Conservation (phyloP, 2,113 vertebrate genomes). For the Rhynchomys soricoides region DNA sequence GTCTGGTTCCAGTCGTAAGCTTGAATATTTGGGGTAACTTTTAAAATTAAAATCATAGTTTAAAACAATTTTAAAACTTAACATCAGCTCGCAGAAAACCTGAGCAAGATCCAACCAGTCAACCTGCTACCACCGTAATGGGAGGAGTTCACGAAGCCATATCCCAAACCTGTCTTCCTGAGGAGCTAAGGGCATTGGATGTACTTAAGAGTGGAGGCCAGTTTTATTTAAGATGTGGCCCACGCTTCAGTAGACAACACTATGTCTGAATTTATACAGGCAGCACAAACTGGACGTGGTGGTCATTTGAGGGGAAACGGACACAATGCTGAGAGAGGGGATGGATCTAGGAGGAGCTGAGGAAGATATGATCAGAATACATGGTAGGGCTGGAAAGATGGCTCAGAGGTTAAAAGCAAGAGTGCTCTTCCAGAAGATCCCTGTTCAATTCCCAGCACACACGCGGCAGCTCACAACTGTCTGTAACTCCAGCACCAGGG, state of each 20-base stretch:
- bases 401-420: not conserved
- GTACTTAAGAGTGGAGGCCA: too few relatives aligned
- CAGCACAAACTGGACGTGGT: not conserved
- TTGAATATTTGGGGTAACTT: not conserved
- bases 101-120: not conserved
- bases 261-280: not conserved
- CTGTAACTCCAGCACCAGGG: not conserved
- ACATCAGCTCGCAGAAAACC: not conserved
- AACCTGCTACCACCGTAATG: not conserved
- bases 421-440: not conserved
- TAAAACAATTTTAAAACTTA: not conserved
- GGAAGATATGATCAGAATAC: not conserved
- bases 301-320: not conserved
- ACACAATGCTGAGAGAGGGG: not conserved
- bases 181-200: too few relatives aligned
- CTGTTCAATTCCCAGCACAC: too few relatives aligned
- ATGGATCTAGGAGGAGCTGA: not conserved
- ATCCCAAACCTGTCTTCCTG: too few relatives aligned
- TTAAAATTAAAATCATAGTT: slow-evolving; percentile 44
- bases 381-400: not conserved
- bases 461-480: not conserved
- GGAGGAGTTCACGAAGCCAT: not conserved
- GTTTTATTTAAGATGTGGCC: not conserved
- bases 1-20: not conserved
- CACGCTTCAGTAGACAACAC: too few relatives aligned